Conservation (phyloP, 1,140 invertebrate genomes). For the Drosophila obscura region DNA sequence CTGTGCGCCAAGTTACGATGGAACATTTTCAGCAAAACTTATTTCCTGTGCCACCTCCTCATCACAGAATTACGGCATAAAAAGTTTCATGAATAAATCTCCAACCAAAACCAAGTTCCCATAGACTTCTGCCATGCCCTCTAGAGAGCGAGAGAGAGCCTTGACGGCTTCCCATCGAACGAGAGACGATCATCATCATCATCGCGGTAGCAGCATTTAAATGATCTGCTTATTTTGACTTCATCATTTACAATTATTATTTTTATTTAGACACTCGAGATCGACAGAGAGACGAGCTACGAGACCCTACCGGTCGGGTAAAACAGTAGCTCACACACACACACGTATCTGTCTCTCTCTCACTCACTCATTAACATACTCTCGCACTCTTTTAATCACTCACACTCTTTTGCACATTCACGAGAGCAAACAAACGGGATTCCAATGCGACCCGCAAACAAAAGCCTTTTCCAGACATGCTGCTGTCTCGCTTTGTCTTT, state of each 20-base stretch:
- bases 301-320: constrained; percentile 26
- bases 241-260: constrained; percentile 82
- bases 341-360: constrained; percentile 1
- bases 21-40: too few species aligned
- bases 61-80: background rate
- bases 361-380: constrained; percentile 34
- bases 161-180: constrained; percentile 23
- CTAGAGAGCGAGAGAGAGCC: background rate
- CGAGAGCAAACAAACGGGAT: too few species aligned
- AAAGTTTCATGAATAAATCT: background rate
- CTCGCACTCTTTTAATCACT: background rate
- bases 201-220: constrained; percentile 49
- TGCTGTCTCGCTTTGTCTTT: background rate
- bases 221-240: constrained; percentile 82
- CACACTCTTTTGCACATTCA: too few species aligned
- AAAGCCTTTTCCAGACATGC: too few species aligned
- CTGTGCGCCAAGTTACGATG: too few species aligned
- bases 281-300: constrained; percentile 10
- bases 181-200: constrained; percentile 6
- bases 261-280: constrained; percentile 79
- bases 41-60: too few species aligned
- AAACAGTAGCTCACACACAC: constrained; percentile 68
- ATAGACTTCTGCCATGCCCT: background rate
- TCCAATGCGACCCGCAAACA: too few species aligned
- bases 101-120: constrained; percentile 4